A percentile compares a stretch with the other conserved stretches of the same genome.
Conservation (phyloP, 37 sponge, comb jelly and placozoan species). For the Lycopodina hypogea region DNA sequence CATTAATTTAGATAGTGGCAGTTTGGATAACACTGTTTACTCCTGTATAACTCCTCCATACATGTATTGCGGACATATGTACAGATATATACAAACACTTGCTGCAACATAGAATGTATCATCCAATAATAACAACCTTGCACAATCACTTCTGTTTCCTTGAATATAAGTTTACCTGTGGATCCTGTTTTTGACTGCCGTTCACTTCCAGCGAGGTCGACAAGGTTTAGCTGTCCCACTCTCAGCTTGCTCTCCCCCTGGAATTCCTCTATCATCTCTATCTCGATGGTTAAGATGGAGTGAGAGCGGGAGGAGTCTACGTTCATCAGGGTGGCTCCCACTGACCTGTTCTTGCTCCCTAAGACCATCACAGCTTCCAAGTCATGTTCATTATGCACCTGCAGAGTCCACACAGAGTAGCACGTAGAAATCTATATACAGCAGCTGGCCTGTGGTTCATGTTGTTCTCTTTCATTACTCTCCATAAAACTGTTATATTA, state of each 20-base stretch:
- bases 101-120: no score
- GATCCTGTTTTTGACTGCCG: conserved; percentile 95
- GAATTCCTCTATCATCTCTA: conserved; percentile 72
- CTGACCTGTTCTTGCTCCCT: conserved; percentile 87
- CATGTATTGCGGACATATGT: no score
- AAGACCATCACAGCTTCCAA: conserved; percentile 80
- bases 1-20: no score
- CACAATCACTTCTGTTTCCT: no score
- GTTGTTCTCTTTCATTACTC: no score
- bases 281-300: conserved; percentile 92
- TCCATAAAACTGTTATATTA: no score
- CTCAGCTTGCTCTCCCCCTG: conserved; percentile 53
- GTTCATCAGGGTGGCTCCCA: conserved; percentile 98
- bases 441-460: no score
- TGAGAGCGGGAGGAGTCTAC: conserved; percentile 96
- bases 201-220: conserved; percentile 97
- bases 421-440: neutral
- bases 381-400: conserved; percentile 60
- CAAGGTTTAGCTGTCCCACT: conserved; percentile 87
- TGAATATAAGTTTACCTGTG: conserved; percentile 83
- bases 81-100: no score
- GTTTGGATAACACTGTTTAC: no score
- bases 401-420: no score
- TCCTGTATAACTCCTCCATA: no score
- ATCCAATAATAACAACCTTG: no score